A percentile compares a stretch with the other conserved stretches of the same genome.
phyloP scores from a whole-genome alignment of 2,113 vertebrate species.

The Geococcyx californianus region DNA sequence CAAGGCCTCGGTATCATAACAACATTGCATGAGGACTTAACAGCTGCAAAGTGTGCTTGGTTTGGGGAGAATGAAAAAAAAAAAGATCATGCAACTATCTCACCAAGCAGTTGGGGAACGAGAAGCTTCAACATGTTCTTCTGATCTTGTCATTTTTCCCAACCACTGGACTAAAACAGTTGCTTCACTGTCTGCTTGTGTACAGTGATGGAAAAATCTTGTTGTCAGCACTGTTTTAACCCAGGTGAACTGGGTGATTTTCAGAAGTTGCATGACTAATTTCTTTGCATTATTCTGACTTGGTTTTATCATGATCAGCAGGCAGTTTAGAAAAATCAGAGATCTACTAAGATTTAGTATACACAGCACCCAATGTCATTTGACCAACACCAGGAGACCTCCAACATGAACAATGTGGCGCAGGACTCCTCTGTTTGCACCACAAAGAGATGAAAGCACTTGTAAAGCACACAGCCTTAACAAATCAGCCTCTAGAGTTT shows the following conservation, averaged over 20 bases:
- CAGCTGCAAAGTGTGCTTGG: neutral
- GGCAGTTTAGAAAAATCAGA: neutral
- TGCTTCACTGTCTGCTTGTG: neutral
- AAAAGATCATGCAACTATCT: fast-evolving
- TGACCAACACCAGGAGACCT: too few species aligned
- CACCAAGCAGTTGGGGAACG: neutral
- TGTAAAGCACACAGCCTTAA: neutral
- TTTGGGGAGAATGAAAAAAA: neutral
- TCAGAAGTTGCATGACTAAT: neutral
- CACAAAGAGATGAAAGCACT: neutral
- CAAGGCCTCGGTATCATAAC: neutral
- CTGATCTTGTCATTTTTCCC: neutral
- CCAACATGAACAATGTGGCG: neutral
- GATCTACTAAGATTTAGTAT: neutral
- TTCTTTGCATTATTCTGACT: neutral
- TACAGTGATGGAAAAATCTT: neutral
- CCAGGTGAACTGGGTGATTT: neutral
- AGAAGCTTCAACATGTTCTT: neutral
- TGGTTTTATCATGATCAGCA: neutral
- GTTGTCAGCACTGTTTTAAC: neutral
- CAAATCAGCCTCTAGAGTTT: neutral
- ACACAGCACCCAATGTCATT: neutral
- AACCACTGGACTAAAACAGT: neutral
- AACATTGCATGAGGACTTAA: neutral
- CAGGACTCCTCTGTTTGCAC: neutral